Conservation (phyloP, 2,113 vertebrate genomes). For the Platysteira castanea region DNA sequence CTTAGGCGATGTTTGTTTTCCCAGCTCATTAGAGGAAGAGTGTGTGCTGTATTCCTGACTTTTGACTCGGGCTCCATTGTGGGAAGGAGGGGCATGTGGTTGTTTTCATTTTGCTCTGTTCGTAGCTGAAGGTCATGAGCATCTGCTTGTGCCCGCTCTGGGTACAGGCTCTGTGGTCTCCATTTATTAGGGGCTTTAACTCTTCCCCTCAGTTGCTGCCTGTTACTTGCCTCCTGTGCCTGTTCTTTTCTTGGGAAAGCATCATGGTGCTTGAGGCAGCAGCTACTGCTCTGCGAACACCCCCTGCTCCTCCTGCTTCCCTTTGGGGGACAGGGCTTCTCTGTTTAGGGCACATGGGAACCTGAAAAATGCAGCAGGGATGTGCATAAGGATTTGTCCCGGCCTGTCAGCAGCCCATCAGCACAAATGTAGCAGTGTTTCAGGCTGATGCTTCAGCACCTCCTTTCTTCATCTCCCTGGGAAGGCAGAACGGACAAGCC, state of each 20-base stretch:
- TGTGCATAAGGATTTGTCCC: neutral
- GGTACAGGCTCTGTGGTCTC: neutral
- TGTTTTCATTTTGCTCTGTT: neutral
- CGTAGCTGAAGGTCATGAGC: fast-evolving
- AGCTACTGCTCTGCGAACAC: neutral
- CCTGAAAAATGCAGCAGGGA: neutral
- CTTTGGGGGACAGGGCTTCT: neutral
- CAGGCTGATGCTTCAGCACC: neutral
- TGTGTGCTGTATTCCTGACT: neutral
- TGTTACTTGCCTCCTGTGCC: neutral
- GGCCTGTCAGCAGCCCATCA: neutral
- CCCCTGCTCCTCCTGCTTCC: neutral
- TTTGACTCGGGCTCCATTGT: neutral
- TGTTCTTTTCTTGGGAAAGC: neutral
- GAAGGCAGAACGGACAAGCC: neutral
- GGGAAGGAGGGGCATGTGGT: neutral
- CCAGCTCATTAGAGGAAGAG: neutral
- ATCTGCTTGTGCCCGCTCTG: fast-evolving
- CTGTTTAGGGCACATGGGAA: neutral
- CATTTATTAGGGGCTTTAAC: neutral
- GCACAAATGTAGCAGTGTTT: neutral
- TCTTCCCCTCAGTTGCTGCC: neutral
- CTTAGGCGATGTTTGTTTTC: neutral
- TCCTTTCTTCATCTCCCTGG: neutral
- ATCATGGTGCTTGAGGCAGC: neutral